A percentile compares a stretch with the other conserved stretches of the same genome.
phyloP scores from a whole-genome alignment of 2,113 vertebrate genomes.

The Axis porcinus region DNA sequence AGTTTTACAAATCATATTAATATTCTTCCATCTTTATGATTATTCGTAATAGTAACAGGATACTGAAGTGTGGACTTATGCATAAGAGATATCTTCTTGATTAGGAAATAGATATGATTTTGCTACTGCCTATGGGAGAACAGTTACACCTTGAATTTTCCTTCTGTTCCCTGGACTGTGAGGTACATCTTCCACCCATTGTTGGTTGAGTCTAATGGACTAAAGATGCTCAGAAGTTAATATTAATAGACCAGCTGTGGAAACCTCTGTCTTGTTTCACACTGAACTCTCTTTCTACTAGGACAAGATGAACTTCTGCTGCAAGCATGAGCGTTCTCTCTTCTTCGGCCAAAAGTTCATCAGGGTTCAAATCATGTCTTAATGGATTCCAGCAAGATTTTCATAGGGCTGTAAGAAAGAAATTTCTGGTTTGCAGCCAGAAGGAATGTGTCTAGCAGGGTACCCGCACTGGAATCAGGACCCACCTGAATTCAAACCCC shows the following conservation, averaged over 20 bases:
- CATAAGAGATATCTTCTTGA: background rate
- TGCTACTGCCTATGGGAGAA: background rate
- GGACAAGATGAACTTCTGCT: conserved; percentile 56
- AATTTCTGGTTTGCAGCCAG: conserved; percentile 44
- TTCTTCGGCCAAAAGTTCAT: conserved; percentile 65
- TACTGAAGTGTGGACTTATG: background rate
- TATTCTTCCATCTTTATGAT: background rate
- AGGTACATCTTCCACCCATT: background rate
- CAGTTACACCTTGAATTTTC: background rate
- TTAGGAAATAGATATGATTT: background rate
- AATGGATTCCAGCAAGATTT: conserved; percentile 65
- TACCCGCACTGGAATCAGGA: background rate
- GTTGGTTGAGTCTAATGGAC: background rate
- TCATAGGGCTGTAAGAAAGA: conserved; percentile 11
- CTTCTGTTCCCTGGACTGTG: background rate
- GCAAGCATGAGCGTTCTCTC: conserved; percentile 42
- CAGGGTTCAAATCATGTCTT: conserved; percentile 54
- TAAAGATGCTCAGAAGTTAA: conserved; percentile 35
- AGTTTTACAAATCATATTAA: background rate
- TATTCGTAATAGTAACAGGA: background rate
- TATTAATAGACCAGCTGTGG: conserved; percentile 21
- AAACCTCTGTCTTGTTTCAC: conserved; percentile 51
- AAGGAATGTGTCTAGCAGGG: conserved; percentile 16
- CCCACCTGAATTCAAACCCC: conserved; percentile 53
- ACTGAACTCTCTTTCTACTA: conserved; percentile 46